phyloP scores from a whole-genome alignment of 1,140 invertebrate genomes.

The Plodia interpunctella region DNA sequence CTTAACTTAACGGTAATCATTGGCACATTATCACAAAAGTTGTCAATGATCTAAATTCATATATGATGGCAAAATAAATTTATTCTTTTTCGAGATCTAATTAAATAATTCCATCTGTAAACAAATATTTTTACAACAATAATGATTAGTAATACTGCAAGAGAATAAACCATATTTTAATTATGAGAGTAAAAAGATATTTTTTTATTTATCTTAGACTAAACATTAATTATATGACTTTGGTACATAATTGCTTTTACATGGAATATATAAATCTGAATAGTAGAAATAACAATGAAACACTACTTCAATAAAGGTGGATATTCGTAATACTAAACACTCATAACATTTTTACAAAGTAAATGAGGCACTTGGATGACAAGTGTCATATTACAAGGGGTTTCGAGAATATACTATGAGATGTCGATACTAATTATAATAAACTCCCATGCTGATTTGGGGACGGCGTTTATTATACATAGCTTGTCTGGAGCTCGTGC shows the following conservation, averaged over 20 bases:
- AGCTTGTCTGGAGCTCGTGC: conserved; percentile 49
- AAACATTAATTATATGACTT: neutral
- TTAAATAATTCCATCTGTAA: neutral
- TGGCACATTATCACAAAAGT: conserved; percentile 74
- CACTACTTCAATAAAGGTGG: neutral
- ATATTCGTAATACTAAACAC: neutral
- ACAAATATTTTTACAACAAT: neutral
- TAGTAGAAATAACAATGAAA: neutral
- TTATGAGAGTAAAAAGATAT: neutral
- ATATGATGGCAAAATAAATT: conserved; percentile 27
- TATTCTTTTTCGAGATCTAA: conserved; percentile 3
- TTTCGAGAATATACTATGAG: neutral
- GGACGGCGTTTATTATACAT: conserved; percentile 60
- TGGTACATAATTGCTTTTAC: conserved; percentile 4
- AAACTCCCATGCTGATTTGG: conserved; percentile 69
- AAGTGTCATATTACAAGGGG: neutral
- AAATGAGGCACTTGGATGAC: too few relatives aligned
- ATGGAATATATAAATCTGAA: neutral
- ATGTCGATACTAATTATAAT: conserved; percentile 51
- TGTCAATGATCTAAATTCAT: conserved; percentile 60
- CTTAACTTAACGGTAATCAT: conserved; percentile 63
- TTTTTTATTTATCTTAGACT: too few relatives aligned
- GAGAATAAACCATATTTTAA: neutral
- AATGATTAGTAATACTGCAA: neutral
- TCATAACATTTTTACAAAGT: too few relatives aligned